Conservation (phyloP, 2,888 invertebrate genomes). For the Artemia sinica region DNA sequence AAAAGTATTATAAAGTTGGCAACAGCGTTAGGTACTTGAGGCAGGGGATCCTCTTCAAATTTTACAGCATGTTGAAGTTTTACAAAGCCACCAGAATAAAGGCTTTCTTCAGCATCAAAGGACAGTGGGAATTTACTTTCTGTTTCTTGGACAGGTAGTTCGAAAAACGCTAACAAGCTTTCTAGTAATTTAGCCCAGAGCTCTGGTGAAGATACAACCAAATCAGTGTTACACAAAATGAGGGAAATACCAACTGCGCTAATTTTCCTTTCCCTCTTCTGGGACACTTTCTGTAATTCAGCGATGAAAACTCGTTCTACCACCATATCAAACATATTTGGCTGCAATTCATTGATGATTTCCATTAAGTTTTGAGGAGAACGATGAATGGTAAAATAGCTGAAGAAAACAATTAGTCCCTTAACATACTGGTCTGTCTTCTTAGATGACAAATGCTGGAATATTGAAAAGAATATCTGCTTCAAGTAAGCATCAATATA, state of each 20-base stretch:
- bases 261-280: conserved; percentile 66
- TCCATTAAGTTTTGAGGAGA: conserved; percentile 55
- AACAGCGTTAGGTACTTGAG: conserved; percentile 49
- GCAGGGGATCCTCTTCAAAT: conserved; percentile 51
- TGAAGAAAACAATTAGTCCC: conserved; percentile 75
- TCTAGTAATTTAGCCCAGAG: conserved; percentile 36
- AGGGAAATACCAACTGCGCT: conserved; percentile 75
- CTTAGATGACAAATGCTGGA: conserved; percentile 73
- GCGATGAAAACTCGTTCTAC: conserved; percentile 67
- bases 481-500: conserved; percentile 57
- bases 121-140: conserved; percentile 56
- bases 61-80: conserved; percentile 69
- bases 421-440: conserved; percentile 91
- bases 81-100: conserved; percentile 72
- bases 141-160: conserved; percentile 43
- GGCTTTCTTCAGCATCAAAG: conserved; percentile 62
- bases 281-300: conserved; percentile 71
- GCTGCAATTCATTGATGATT: conserved; percentile 67
- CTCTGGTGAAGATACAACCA: conserved; percentile 4
- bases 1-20: conserved; percentile 57
- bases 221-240: conserved; percentile 52
- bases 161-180: conserved; percentile 66
- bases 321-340: conserved; percentile 87
- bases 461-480: conserved; percentile 76
- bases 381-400: conserved; percentile 62